Base-by-base conservation (phyloP, 2,888 invertebrate species). In the Serripes groenlandicus region DNA sequence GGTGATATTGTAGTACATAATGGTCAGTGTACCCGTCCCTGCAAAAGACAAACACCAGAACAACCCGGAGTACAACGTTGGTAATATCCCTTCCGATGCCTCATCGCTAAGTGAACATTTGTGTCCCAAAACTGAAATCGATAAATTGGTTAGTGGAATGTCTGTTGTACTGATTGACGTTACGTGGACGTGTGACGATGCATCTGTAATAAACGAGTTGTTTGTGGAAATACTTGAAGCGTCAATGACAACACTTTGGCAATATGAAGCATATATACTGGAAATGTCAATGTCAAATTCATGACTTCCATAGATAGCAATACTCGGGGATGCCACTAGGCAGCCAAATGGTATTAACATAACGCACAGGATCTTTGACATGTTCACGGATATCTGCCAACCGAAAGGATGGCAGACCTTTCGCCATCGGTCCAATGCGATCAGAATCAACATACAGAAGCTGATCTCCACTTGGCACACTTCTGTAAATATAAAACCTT, bases 401-500 rank as follows among this genome's bases (percentile, higher is more conserved):
- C 66, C 66, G 26, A 66, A 66, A 9, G 66, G 66, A 35, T 66
- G 66, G 26, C 66, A 66, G 9, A 66, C 66, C 66, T 66, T 66
- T 42, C 66, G 37, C 66, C 66, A 66, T 7, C 66, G 66, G 34
- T 66, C 66, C 1, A 35, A 26, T 18, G 66, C 66, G n/a, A 66
- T 66, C 26, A 66, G 66, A 2, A 66, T 9, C 9, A 66, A 28
- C 5, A 66, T 4, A 26, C 37, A 5, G 42, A 23, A 42, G 3
- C 66, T 42, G 0, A 66, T 26, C 1, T 34, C 34, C 1, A 66
- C 66, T 18, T 66, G 66, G 15, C 66, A 66, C 3, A 66, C 42
- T 26, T 66, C 66, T 1, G 66, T 66, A 42, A 42, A 66, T 5
- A 66, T 28, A 18, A 66, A 37, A 37, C 42, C 28, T 26, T 66